phyloP scores from a whole-genome alignment of 2,797 vertebrate genomes.

The Parambassis ranga region DNA sequence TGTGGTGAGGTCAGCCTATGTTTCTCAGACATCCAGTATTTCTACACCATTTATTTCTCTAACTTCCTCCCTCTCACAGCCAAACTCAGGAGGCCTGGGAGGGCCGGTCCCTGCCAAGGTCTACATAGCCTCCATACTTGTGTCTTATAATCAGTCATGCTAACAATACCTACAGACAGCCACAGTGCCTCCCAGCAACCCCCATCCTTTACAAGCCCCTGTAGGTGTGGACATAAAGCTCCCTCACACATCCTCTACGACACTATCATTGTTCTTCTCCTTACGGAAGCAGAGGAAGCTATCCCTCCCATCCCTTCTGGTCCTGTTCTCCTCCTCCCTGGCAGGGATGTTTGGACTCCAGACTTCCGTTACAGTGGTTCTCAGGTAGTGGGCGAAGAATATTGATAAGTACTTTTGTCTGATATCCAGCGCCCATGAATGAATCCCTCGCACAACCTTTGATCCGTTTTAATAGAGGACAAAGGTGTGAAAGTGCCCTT shows the following conservation, averaged over 20 bases:
- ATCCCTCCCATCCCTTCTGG: slow-evolving; percentile 67
- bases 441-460: not conserved
- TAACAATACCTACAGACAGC: slow-evolving; percentile 52
- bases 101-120: slow-evolving; percentile 42
- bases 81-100: slow-evolving; percentile 22
- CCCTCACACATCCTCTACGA: slow-evolving; percentile 49
- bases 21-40: slow-evolving; percentile 64
- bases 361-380: slow-evolving; percentile 51
- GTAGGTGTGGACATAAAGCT: slow-evolving; percentile 48
- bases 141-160: slow-evolving; percentile 46
- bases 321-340: slow-evolving; percentile 44
- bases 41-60: slow-evolving; percentile 30
- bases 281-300: slow-evolving; percentile 52
- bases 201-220: not conserved
- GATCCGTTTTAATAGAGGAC: not conserved
- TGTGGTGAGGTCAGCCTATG: slow-evolving; percentile 43
- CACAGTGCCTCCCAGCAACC: slow-evolving; percentile 9
- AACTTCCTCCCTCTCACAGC: slow-evolving; percentile 64
- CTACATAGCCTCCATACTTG: slow-evolving; percentile 26
- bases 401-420: slow-evolving; percentile 12
- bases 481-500: not conserved
- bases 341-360: slow-evolving; percentile 59
- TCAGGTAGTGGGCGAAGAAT: slow-evolving; percentile 43
- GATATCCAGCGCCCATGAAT: not conserved
- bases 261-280: slow-evolving; percentile 65